A percentile compares a stretch with the other conserved stretches of the same genome.
Conservation (phyloP, 2,113 vertebrate genomes). For the Brienomyrus longianalis region DNA sequence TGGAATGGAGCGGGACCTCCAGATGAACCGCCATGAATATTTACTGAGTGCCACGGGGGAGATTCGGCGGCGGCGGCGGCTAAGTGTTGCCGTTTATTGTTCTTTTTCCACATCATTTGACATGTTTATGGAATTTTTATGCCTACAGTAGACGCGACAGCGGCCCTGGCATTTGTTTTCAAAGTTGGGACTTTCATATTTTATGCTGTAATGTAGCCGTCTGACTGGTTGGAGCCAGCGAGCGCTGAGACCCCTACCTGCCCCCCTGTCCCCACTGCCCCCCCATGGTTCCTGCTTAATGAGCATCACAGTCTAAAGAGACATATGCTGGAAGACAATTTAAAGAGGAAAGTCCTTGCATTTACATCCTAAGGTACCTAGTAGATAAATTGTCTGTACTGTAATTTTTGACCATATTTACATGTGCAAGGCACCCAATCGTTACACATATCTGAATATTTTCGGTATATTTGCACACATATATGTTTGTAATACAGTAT, state of each 20-base stretch:
- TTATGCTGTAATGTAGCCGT: not conserved
- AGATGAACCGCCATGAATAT: slow-evolving; percentile 10
- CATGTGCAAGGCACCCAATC: not conserved
- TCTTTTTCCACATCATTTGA: slow-evolving; percentile 11
- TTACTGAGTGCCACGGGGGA: not conserved
- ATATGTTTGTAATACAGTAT: not conserved
- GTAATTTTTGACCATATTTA: not conserved
- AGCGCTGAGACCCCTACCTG: not conserved
- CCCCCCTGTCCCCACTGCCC: not conserved
- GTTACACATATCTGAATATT: not conserved
- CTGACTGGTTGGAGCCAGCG: not conserved
- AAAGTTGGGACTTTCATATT: slow-evolving; percentile 9
- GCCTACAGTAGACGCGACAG: not conserved
- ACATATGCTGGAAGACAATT: not conserved
- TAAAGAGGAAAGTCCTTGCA: not conserved
- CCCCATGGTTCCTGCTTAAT: not conserved
- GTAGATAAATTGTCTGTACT: not conserved
- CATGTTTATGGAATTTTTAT: slow-evolving; percentile 11
- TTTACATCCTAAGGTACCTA: not conserved
- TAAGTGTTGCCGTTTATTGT: not conserved
- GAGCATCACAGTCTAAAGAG: not conserved
- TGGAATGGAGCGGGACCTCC: not conserved
- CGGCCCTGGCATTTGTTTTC: not conserved
- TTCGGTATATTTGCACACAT: not conserved
- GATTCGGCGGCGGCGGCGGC: not conserved